Evolutionary conservation across 2,113 vertebrate species (phyloP).

Genomic region (Hydrochoerus hydrochaeris): DNA sequence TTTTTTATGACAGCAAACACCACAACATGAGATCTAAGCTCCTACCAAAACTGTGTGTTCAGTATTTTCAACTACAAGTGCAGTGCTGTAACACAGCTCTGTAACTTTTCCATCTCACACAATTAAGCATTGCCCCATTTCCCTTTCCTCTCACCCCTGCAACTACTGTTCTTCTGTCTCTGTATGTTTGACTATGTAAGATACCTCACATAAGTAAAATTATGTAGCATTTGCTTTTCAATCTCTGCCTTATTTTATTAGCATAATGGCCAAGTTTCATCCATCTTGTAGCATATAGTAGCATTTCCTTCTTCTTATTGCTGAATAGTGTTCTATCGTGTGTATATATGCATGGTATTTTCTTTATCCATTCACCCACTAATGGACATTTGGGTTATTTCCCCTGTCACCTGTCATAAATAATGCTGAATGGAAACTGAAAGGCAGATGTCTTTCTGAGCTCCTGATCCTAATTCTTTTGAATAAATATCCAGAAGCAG

Average conservation of each 20-base stretch:
- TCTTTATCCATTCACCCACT: not conserved
- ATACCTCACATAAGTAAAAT: not conserved
- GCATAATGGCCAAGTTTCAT: not conserved
- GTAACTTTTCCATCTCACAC: not conserved
- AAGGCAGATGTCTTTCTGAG: not conserved
- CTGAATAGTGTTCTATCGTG: not conserved
- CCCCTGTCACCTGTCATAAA: not conserved
- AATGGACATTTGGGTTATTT: not conserved
- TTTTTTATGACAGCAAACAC: not conserved
- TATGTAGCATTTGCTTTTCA: not conserved
- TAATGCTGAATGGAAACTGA: not conserved
- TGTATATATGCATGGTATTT: not conserved
- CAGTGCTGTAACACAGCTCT: not conserved
- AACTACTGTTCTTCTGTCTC: not conserved
- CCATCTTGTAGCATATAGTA: not conserved
- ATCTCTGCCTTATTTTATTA: not conserved
- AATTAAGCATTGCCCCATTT: not conserved
- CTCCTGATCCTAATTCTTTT: not conserved
- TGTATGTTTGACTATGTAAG: not conserved
- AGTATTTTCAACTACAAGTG: not conserved
- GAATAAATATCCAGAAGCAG: not conserved
- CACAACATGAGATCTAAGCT: not conserved
- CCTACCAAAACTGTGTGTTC: not conserved
- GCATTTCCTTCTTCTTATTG: not conserved
- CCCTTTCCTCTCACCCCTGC: not conserved